These are phyloP conservation scores for Lates japonicus DNA, from an alignment of 2,797 vertebrate genomes.

Conservation along the genomic window DNA sequence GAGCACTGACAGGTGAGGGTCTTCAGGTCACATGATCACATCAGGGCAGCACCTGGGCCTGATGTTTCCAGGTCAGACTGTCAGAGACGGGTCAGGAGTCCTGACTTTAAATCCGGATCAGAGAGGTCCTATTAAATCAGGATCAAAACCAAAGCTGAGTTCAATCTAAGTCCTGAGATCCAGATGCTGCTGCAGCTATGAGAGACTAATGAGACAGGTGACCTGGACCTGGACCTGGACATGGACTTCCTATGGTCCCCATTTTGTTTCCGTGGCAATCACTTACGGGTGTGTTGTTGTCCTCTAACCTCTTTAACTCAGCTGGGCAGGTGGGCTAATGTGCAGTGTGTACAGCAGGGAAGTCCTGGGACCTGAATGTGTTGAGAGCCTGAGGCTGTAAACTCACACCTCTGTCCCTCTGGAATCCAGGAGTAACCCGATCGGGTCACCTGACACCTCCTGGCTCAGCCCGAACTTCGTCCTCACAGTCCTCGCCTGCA, in stretches of 20 bases:
- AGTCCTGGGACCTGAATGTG: slow-evolving; percentile 57
- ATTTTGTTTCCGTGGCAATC: slow-evolving; percentile 57
- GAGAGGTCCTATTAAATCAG: no score
- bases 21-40: no score
- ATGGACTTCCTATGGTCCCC: slow-evolving; percentile 4
- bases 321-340: slow-evolving; percentile 53
- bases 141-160: no score
- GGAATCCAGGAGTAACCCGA: slow-evolving; percentile 80
- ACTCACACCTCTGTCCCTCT: slow-evolving; percentile 79
- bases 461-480: not conserved
- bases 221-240: not conserved
- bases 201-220: not conserved
- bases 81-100: no score
- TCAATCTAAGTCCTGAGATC: no score
- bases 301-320: slow-evolving; percentile 29
- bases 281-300: slow-evolving; percentile 1
- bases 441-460: slow-evolving; percentile 63
- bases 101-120: no score
- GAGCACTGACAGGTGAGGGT: not conserved
- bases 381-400: slow-evolving; percentile 77
- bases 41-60: no score
- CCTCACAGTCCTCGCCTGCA: slow-evolving; percentile 66
- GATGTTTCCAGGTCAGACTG: no score
- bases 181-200: no score
- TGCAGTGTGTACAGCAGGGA: slow-evolving; percentile 57